Evolutionary conservation across 2,113 vertebrate genomes (phyloP).

Genomic region (Vidua chalybeata): DNA sequence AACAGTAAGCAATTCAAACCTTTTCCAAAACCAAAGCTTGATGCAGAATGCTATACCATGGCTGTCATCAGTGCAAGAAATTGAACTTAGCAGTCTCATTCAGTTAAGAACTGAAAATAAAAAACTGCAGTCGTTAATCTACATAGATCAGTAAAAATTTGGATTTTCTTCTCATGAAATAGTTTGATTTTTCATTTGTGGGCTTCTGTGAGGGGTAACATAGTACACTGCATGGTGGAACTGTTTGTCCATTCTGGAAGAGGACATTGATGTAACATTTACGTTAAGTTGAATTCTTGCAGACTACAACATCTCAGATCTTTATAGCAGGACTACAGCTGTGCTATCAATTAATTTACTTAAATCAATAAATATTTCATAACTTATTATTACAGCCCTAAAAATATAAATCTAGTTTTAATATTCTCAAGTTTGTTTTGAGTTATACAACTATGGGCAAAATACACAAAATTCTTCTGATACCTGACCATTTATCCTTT

Average conservation of each 20-base stretch:
- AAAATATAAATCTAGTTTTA: constrained; percentile 7
- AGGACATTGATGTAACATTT: not conserved
- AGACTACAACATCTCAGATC: not conserved
- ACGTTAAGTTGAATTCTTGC: not conserved
- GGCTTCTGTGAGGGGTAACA: constrained; percentile 71
- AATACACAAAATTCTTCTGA: not conserved
- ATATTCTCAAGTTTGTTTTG: not conserved
- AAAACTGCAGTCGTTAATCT: not conserved
- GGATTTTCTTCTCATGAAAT: not conserved
- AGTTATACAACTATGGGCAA: not conserved
- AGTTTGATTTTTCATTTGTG: constrained; percentile 38
- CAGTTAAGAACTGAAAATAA: not conserved
- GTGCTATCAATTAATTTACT: not conserved
- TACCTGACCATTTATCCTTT: not conserved
- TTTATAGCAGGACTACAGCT: not conserved
- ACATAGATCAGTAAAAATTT: not conserved
- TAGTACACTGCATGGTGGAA: not conserved
- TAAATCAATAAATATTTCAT: not conserved
- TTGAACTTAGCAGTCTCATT: not conserved
- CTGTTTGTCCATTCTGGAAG: not conserved
- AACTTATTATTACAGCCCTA: not conserved
- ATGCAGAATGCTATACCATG: not conserved
- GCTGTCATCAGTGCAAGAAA: not conserved
- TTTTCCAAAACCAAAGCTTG: not conserved
- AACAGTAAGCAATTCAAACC: not conserved